Percentiles rank a stretch among this genome's conserved stretches.
Evolutionary conservation across 2,888 invertebrate genomes (phyloP).

Genomic region (Diarsia mendica): DNA sequence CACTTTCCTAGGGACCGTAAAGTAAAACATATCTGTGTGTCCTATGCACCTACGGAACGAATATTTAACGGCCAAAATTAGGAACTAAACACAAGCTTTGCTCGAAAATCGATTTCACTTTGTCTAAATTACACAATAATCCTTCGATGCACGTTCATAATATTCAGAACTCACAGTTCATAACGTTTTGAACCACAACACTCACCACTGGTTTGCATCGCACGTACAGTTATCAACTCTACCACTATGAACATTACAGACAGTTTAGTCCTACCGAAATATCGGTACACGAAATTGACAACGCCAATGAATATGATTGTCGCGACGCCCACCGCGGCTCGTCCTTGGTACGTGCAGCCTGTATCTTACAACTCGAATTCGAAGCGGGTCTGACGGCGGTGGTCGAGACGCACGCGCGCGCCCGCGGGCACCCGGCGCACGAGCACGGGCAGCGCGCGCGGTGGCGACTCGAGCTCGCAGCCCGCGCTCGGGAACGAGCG

Average conservation of each 20-base stretch:
- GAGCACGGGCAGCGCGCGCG: constrained; percentile 75
- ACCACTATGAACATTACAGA: constrained; percentile 72
- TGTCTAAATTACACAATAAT: constrained; percentile 76
- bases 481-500: constrained; percentile 87
- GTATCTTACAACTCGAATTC: constrained; percentile 86
- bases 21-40: constrained; percentile 66
- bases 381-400: constrained; percentile 88
- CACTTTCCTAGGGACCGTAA: constrained; percentile 60
- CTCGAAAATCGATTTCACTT: constrained; percentile 81
- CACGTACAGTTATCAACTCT: constrained; percentile 72
- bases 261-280: constrained; percentile 73
- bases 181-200: constrained; percentile 70
- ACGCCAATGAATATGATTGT: constrained; percentile 57
- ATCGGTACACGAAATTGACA: constrained; percentile 78
- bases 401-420: constrained; percentile 85
- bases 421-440: constrained; percentile 70
- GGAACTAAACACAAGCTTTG: constrained; percentile 89
- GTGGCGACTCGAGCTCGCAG: constrained; percentile 81
- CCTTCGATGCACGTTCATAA: constrained; percentile 68
- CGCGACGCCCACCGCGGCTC: constrained; percentile 24
- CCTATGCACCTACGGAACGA: constrained; percentile 71
- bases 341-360: constrained; percentile 53
- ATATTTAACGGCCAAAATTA: constrained; percentile 80
- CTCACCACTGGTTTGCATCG: constrained; percentile 70
- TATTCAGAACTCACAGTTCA: constrained; percentile 71